Evolutionary conservation across 53 echinoderm and acorn worm species (phyloP).

Genomic region (Patiria pectinifera): DNA sequence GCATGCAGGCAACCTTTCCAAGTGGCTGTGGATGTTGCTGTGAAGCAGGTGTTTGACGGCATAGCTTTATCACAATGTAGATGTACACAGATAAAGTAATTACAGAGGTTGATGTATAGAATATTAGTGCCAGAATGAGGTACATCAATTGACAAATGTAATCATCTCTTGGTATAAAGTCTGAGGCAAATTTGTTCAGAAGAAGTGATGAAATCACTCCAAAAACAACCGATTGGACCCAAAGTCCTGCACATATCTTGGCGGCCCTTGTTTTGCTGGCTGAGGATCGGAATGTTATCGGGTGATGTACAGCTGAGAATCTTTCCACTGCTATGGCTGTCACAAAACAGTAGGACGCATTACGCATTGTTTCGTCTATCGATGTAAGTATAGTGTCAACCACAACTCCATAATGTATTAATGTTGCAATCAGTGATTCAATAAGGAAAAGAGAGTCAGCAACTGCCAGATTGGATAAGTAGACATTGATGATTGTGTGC

Average conservation of each 20-base stretch:
- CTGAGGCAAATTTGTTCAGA: too few species aligned
- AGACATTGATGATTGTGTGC: conserved; percentile 7
- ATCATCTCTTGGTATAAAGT: too few species aligned
- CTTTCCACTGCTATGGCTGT: neutral
- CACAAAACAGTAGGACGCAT: neutral
- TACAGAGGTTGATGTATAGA: too few species aligned
- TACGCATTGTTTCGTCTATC: too few species aligned
- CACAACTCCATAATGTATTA: too few species aligned
- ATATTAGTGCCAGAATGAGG: too few species aligned
- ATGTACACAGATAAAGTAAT: too few species aligned
- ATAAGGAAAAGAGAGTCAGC: neutral
- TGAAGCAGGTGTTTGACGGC: neutral
- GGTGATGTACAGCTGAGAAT: neutral
- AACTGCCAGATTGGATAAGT: conserved; percentile 1
- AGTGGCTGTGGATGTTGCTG: neutral
- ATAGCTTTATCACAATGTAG: neutral
- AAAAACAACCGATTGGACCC: neutral
- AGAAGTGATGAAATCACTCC: neutral
- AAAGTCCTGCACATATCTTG: neutral
- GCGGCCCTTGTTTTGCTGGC: neutral
- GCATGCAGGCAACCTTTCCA: neutral
- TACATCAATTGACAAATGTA: too few species aligned
- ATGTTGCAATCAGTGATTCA: neutral
- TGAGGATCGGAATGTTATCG: neutral
- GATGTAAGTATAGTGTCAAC: too few species aligned